These are phyloP conservation scores for Triplophysa dalaica DNA, from an alignment of 2,113 vertebrate species.

Conservation along the genomic window DNA sequence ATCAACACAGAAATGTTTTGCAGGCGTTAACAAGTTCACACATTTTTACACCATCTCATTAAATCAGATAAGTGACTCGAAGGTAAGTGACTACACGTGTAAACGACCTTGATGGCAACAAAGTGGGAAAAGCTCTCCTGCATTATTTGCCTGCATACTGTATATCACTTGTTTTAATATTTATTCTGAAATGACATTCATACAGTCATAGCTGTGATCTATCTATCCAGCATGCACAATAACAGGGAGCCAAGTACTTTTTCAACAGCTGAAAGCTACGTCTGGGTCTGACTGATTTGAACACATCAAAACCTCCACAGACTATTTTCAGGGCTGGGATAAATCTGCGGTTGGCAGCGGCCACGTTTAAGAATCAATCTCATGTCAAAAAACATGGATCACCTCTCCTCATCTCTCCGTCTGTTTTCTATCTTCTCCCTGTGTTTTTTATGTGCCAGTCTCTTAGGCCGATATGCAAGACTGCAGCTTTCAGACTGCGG, in stretches of 20 bases:
- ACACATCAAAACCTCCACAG: conserved; percentile 8
- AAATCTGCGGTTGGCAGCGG: conserved; percentile 1
- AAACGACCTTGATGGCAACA: too few species aligned
- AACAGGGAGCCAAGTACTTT: neutral
- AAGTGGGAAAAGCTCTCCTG: too few species aligned
- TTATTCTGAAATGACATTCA: too few species aligned
- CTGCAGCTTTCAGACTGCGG: conserved; percentile 2
- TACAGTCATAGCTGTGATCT: neutral
- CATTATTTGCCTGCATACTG: too few species aligned
- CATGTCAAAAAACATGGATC: conserved; percentile 40
- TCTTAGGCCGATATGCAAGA: conserved; percentile 31
- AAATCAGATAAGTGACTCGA: too few species aligned
- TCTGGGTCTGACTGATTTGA: neutral
- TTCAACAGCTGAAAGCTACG: neutral
- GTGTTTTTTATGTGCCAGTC: conserved; percentile 40
- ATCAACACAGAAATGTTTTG: too few species aligned
- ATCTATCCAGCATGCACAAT: neutral
- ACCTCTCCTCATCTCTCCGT: neutral
- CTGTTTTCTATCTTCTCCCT: conserved; percentile 14
- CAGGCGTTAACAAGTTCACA: too few species aligned
- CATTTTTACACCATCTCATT: too few species aligned
- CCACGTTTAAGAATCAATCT: conserved; percentile 16
- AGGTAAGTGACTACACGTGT: too few species aligned
- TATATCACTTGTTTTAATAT: too few species aligned
- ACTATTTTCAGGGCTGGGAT: conserved; percentile 19